These are phyloP conservation scores for Sterrhoptilus dennistouni DNA, from an alignment of 2,113 vertebrate species.

Conservation along the genomic window DNA sequence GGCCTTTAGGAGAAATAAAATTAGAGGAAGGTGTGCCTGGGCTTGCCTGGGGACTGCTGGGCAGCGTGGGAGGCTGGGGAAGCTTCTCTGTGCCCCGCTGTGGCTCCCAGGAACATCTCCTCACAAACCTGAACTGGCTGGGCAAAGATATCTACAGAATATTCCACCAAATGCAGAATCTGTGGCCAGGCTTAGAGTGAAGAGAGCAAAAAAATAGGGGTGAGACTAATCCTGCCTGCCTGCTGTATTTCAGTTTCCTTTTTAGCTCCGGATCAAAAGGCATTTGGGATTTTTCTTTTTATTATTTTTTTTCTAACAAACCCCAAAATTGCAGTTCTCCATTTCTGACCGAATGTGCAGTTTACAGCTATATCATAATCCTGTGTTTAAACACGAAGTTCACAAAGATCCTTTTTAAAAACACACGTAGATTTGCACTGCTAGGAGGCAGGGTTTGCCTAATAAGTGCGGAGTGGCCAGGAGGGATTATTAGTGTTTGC, in stretches of 20 bases:
- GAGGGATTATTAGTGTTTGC: conserved; percentile 75
- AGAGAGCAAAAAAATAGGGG: neutral
- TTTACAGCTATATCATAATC: neutral
- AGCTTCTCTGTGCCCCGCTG: neutral
- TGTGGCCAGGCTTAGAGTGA: neutral
- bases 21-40: neutral
- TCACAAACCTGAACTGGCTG: neutral
- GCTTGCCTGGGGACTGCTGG: neutral
- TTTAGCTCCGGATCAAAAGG: neutral
- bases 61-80: neutral
- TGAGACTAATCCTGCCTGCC: neutral
- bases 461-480: conserved; percentile 67
- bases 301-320: neutral
- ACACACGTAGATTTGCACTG: conserved; percentile 54
- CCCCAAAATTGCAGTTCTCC: neutral
- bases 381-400: conserved; percentile 11
- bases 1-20: neutral
- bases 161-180: neutral
- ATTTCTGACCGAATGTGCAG: neutral
- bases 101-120: neutral
- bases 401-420: conserved; percentile 24
- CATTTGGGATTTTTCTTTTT: neutral
- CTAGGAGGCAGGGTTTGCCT: conserved; percentile 67
- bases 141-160: neutral
- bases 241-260: neutral